These are phyloP conservation scores for Chlorops oryzae DNA, from an alignment of 1,140 invertebrate species.

Conservation along the genomic window DNA sequence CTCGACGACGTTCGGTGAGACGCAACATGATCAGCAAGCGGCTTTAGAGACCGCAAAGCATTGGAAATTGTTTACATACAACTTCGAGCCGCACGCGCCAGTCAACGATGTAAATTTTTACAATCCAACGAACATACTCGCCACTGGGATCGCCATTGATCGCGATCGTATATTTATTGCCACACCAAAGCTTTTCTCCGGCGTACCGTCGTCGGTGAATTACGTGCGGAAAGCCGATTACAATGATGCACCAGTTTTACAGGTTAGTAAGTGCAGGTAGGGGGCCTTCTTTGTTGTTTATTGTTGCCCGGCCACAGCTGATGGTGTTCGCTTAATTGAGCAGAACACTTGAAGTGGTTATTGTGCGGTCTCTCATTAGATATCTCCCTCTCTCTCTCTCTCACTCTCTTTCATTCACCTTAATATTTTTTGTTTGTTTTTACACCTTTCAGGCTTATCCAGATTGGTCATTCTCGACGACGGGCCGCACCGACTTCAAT, in stretches of 20 bases:
- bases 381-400: neutral
- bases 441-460: constrained; percentile 63
- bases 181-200: constrained; percentile 62
- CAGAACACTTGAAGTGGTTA: too few species aligned
- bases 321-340: too few species aligned
- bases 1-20: too few species aligned
- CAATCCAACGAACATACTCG: constrained; percentile 63
- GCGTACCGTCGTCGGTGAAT: constrained; percentile 66
- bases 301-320: too few species aligned
- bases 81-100: constrained; percentile 54
- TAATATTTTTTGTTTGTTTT: constrained; percentile 3
- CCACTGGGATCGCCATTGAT: constrained; percentile 66
- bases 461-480: constrained; percentile 69
- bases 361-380: neutral
- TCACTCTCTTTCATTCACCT: too few species aligned
- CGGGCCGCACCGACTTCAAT: constrained; percentile 61
- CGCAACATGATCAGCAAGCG: too few species aligned
- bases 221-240: constrained; percentile 57
- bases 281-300: too few species aligned
- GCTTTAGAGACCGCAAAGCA: constrained; percentile 63
- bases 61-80: constrained; percentile 65
- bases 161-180: constrained; percentile 67
- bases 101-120: constrained; percentile 53
- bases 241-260: constrained; percentile 60
- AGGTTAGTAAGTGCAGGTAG: constrained; percentile 42